Percentiles rank a stretch among this genome's conserved stretches.
Conservation (phyloP, 23 tunicate species). For the Trididemnum miniatum region DNA sequence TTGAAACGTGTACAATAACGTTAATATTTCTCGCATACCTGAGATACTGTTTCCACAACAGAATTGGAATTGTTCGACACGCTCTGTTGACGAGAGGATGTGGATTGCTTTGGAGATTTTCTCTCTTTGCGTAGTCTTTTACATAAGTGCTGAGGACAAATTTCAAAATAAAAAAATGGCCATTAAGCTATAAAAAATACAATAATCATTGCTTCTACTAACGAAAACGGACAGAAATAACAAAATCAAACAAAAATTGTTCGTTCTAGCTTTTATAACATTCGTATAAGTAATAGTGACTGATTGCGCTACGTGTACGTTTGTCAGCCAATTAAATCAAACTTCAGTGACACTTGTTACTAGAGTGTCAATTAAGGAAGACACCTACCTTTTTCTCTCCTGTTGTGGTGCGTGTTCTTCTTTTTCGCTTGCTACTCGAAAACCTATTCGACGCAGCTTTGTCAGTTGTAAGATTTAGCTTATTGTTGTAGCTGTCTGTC, state of each 20-base stretch:
- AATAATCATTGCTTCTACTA: too few species aligned
- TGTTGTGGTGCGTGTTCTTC: constrained; percentile 20
- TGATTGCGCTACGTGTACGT: too few species aligned
- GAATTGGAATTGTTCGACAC: not conserved
- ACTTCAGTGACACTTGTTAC: constrained; percentile 2
- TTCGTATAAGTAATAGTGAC: too few species aligned
- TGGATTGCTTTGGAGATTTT: constrained; percentile 17
- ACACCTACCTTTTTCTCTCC: constrained; percentile 34
- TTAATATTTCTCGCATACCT: not conserved
- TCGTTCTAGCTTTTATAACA: too few species aligned
- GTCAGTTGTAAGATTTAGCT: not conserved
- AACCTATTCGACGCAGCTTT: not conserved
- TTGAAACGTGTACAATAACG: too few species aligned
- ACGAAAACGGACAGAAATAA: too few species aligned
- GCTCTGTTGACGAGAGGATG: not conserved
- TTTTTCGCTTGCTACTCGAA: constrained; percentile 29
- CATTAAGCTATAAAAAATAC: too few species aligned
- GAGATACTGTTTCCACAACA: constrained; percentile 9
- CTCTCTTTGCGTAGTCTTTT: constrained; percentile 17
- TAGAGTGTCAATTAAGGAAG: constrained; percentile 1
- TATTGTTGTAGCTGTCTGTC: not conserved
- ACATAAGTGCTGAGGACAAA: not conserved
- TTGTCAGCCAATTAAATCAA: too few species aligned
- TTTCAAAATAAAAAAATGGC: constrained; percentile 8
- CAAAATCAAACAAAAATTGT: too few species aligned